These are phyloP conservation scores for Butorides virescens DNA, from an alignment of 2,113 vertebrate genomes.

Conservation along the genomic window DNA sequence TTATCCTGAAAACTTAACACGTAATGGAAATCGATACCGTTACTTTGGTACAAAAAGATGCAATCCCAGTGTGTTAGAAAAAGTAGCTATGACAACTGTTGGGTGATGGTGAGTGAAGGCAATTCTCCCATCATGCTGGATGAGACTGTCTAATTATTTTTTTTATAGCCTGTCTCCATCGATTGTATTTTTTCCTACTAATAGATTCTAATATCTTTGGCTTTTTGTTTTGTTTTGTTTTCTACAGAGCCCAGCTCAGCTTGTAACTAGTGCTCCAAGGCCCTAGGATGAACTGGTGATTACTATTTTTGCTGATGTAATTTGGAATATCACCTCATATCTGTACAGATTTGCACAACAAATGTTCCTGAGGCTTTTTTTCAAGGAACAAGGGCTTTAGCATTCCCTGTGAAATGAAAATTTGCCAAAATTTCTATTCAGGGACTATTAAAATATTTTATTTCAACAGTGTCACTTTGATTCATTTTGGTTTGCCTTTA, in stretches of 20 bases:
- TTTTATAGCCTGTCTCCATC: not conserved
- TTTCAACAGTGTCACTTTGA: not conserved
- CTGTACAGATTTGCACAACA: not conserved
- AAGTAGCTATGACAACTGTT: not conserved
- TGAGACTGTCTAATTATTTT: not conserved
- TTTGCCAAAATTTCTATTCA: not conserved
- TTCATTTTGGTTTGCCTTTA: not conserved
- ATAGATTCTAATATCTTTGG: not conserved
- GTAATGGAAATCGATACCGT: rapidly evolving
- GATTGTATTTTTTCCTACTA: not conserved
- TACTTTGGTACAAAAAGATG: not conserved
- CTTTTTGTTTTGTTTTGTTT: not conserved
- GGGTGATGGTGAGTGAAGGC: not conserved
- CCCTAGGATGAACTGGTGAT: not conserved
- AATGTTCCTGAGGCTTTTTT: not conserved
- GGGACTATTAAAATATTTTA: not conserved
- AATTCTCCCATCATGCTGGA: not conserved
- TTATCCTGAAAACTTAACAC: not conserved
- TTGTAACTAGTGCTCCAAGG: not conserved
- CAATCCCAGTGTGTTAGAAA: not conserved
- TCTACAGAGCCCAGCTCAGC: not conserved
- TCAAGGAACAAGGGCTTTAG: not conserved
- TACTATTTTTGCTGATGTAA: not conserved
- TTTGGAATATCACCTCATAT: not conserved
- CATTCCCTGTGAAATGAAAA: not conserved